Evolutionary conservation across 2,113 vertebrate species (phyloP).

Genomic region (Ceyx margarethae): DNA sequence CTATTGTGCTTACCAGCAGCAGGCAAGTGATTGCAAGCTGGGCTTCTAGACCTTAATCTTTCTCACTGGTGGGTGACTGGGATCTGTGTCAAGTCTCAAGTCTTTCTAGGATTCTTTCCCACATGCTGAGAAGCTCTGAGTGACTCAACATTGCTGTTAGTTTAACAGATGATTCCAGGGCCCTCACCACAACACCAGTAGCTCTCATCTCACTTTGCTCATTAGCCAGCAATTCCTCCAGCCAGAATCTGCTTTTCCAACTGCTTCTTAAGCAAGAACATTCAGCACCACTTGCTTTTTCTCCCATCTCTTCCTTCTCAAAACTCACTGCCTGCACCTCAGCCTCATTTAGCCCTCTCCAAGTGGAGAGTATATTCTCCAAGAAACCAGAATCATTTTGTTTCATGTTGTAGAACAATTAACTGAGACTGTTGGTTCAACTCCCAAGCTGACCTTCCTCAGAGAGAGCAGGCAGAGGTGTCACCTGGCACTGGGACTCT

Average conservation of each 20-base stretch:
- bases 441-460: not conserved
- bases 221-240: not conserved
- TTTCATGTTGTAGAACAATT: not conserved
- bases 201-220: not conserved
- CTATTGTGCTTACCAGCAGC: not conserved
- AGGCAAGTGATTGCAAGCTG: not conserved
- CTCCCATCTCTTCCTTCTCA: not conserved
- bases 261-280: not conserved
- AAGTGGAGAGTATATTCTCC: not conserved
- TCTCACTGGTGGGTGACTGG: not conserved
- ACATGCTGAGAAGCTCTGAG: not conserved
- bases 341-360: not conserved
- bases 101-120: slow-evolving; percentile 39
- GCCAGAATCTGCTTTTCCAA: not conserved
- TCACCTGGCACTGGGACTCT: not conserved
- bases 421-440: not conserved
- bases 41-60: not conserved
- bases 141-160: slow-evolving; percentile 43
- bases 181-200: not conserved
- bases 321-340: not conserved
- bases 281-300: not conserved
- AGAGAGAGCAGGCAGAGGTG: not conserved
- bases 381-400: too few species aligned
- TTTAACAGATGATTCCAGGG: slow-evolving; percentile 26
- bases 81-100: not conserved